Evolutionary conservation across 2,797 vertebrate genomes (phyloP).

Genomic region (Hydrophis major): DNA sequence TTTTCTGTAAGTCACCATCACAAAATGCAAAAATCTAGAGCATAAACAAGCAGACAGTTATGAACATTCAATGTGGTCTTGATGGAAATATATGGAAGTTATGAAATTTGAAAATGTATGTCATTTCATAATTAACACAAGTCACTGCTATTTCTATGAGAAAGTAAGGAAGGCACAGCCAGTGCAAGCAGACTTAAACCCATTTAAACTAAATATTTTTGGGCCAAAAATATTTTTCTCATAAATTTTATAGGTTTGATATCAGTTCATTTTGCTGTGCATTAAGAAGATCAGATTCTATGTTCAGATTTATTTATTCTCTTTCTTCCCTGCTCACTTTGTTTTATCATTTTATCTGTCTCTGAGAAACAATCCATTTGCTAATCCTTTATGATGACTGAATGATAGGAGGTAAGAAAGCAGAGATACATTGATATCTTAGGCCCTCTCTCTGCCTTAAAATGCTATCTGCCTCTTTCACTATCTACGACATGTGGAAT

Average conservation of each 20-base stretch:
- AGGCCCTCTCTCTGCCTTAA: conserved; percentile 48
- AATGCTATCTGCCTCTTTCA: conserved; percentile 38
- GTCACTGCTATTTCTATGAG: conserved; percentile 75
- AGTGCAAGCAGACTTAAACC: conserved; percentile 73
- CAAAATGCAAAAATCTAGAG: conserved; percentile 75
- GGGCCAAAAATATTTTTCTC: conserved; percentile 55
- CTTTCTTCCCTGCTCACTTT: not conserved
- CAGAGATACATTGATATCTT: conserved; percentile 29
- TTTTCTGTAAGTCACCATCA: conserved; percentile 71
- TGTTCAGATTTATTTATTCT: not conserved
- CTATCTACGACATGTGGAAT: conserved; percentile 9
- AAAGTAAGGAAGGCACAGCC: conserved; percentile 77
- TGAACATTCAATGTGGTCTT: conserved; percentile 68
- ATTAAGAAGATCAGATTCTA: not conserved
- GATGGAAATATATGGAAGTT: conserved; percentile 66
- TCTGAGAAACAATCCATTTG: conserved; percentile 27
- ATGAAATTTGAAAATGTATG: conserved; percentile 63
- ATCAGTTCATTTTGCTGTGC: not conserved
- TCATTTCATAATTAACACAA: conserved; percentile 69
- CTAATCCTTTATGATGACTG: conserved; percentile 23
- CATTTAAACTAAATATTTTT: conserved; percentile 64
- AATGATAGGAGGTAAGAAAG: conserved; percentile 40
- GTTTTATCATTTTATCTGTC: conserved; percentile 4
- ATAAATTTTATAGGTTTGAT: not conserved
- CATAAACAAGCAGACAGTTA: conserved; percentile 74